Evolutionary conservation across 53 echinoderm and acorn worm genomes (phyloP).

Genomic region (Actinopyga echinites): DNA sequence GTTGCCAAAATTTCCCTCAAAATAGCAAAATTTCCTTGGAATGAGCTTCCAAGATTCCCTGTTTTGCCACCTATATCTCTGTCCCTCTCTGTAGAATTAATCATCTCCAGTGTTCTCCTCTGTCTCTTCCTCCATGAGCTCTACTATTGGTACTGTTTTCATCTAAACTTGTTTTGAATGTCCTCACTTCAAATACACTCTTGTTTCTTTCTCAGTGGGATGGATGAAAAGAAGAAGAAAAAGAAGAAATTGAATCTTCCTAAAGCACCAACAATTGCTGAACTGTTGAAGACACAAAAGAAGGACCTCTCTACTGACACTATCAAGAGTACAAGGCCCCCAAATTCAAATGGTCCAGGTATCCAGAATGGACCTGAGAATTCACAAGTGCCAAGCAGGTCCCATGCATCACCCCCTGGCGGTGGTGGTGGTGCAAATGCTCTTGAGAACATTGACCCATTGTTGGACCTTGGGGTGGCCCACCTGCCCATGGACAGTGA

Average conservation of each 20-base stretch:
- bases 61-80: too few species aligned
- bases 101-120: too few species aligned
- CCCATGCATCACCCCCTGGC: slow-evolving; percentile 32
- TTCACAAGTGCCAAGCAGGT: slow-evolving; percentile 4
- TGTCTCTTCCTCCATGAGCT: too few species aligned
- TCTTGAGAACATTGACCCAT: slow-evolving; percentile 64
- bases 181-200: too few species aligned
- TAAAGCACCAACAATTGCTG: slow-evolving; percentile 84
- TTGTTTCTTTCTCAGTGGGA: slow-evolving; percentile 6
- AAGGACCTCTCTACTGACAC: not conserved
- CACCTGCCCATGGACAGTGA: slow-evolving; percentile 85
- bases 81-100: too few species aligned
- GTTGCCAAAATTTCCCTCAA: too few species aligned
- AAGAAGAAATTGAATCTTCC: slow-evolving; percentile 60
- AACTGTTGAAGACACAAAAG: slow-evolving; percentile 65
- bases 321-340: slow-evolving; percentile 1
- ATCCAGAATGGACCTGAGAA: slow-evolving; percentile 7
- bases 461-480: slow-evolving; percentile 70
- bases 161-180: too few species aligned
- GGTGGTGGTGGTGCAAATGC: slow-evolving; percentile 11
- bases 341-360: slow-evolving; percentile 7
- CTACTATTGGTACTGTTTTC: too few species aligned
- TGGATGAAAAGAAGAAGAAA: slow-evolving; percentile 75
- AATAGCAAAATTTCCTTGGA: too few species aligned
- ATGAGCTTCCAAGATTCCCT: too few species aligned